Evolutionary conservation across 2,113 vertebrate species (phyloP).

Genomic region (Leptocoma aspasia): DNA sequence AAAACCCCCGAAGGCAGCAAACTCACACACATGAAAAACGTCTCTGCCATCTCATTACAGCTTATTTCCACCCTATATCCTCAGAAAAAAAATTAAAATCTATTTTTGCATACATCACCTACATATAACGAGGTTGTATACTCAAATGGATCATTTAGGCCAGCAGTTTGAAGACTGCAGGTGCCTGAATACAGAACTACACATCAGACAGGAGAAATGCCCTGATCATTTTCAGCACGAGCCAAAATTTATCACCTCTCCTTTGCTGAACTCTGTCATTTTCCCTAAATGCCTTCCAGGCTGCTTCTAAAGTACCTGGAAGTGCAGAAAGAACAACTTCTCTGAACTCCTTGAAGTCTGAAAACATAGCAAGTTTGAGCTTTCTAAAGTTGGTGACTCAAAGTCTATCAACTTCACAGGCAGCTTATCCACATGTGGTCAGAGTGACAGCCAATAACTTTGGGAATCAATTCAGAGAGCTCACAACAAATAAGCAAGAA

Average conservation of each 20-base stretch:
- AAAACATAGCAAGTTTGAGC: not conserved
- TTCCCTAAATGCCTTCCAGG: not conserved
- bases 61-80: not conserved
- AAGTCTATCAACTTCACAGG: not conserved
- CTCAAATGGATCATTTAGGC: not conserved
- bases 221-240: not conserved
- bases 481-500: not conserved
- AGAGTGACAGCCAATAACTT: not conserved
- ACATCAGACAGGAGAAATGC: not conserved
- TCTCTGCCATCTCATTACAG: not conserved
- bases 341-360: not conserved
- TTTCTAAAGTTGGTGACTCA: not conserved
- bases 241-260: not conserved
- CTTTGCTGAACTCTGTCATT: not conserved
- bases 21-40: fast-evolving
- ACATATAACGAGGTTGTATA: not conserved
- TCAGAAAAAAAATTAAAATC: not conserved
- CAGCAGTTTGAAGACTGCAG: not conserved
- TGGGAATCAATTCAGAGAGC: not conserved
- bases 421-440: not conserved
- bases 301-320: not conserved
- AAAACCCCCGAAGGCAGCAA: not conserved
- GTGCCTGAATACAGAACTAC: not conserved
- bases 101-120: conserved; percentile 16
- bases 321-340: not conserved